Conservation (phyloP, 2,888 invertebrate species). For the Rhyacophila evoluta region DNA sequence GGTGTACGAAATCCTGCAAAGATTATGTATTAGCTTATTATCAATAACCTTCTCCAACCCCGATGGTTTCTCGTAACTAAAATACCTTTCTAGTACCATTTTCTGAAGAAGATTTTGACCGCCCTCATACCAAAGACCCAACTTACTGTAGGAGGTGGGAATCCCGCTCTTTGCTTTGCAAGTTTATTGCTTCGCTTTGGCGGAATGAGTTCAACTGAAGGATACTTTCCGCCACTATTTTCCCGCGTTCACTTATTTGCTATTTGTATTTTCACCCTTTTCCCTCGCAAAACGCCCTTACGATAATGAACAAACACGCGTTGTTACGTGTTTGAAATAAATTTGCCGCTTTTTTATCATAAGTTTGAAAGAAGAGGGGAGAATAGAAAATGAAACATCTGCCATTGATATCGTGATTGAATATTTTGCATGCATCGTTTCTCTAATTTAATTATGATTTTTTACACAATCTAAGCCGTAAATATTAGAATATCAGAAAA, state of each 20-base stretch:
- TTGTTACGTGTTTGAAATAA: conserved; percentile 24
- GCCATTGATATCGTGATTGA: conserved; percentile 3
- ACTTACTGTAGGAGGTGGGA: not conserved
- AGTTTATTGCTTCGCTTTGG: conserved; percentile 47
- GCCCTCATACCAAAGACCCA: not conserved
- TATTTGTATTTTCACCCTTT: conserved; percentile 24
- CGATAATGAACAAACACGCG: conserved; percentile 24
- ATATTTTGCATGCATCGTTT: not conserved
- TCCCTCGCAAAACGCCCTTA: conserved; percentile 2
- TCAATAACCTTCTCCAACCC: no score
- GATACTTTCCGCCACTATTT: conserved; percentile 32
- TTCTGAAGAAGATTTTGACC: not conserved
- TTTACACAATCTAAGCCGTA: no score
- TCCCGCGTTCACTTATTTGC: conserved; percentile 23
- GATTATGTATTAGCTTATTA: no score
- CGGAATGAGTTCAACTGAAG: conserved; percentile 35
- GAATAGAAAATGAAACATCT: not conserved
- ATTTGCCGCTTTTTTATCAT: conserved; percentile 18
- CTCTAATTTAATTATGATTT: no score
- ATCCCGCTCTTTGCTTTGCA: conserved; percentile 41
- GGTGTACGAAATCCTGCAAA: no score
- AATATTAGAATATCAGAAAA: no score
- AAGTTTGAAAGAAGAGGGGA: not conserved
- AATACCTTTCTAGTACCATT: not conserved
- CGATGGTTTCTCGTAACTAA: not conserved